Evolutionary conservation across 2,888 invertebrate species (phyloP).

Genomic region (Vesta saturnalis): DNA sequence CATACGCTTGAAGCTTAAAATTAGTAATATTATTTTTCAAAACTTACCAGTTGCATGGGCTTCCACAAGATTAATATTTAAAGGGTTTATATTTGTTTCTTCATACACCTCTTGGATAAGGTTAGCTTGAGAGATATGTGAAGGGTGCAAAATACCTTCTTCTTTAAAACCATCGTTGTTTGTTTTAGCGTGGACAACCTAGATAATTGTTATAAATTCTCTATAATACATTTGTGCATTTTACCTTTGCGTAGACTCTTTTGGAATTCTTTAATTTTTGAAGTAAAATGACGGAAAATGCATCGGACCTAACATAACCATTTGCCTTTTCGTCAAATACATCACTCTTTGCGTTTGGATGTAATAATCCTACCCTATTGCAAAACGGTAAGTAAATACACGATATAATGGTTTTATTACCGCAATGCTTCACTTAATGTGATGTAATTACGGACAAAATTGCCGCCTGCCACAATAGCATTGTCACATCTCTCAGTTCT

Average conservation of each 20-base stretch:
- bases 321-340: conserved; percentile 87
- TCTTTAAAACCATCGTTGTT: conserved; percentile 38
- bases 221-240: neutral
- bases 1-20: too few relatives aligned
- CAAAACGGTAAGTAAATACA: conserved; percentile 66
- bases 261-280: conserved; percentile 70
- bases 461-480: conserved; percentile 90
- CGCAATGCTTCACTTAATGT: neutral
- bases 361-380: conserved; percentile 83
- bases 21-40: too few relatives aligned
- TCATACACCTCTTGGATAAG: conserved; percentile 54
- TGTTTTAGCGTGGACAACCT: conserved; percentile 38
- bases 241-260: conserved; percentile 61
- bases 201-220: neutral
- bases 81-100: conserved; percentile 74
- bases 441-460: conserved; percentile 68
- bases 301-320: conserved; percentile 87
- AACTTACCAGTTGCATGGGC: conserved; percentile 78
- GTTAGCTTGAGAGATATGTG: conserved; percentile 66
- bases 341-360: conserved; percentile 88
- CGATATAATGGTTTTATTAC: neutral
- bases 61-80: conserved; percentile 77
- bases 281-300: conserved; percentile 74
- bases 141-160: conserved; percentile 42
- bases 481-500: conserved; percentile 85